Evolutionary conservation across 2,888 invertebrate species (phyloP).

Genomic region (Drosophila nr. fundita): DNA sequence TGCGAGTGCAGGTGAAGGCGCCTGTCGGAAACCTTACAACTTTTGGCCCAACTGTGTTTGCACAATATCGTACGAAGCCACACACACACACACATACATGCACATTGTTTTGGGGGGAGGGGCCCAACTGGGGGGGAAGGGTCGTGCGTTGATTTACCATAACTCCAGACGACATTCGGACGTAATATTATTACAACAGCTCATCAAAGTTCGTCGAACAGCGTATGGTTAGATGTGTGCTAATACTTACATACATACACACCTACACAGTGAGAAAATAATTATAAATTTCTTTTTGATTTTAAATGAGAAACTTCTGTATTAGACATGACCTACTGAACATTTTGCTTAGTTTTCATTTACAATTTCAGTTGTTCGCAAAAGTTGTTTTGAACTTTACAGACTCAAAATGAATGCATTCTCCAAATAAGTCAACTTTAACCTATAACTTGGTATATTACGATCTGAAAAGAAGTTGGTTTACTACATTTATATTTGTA

Average conservation of each 20-base stretch:
- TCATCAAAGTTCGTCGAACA: slow-evolving; percentile 67
- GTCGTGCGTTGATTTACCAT: slow-evolving; percentile 58
- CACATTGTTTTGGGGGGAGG: background rate
- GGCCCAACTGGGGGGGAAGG: background rate
- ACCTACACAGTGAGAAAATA: slow-evolving; percentile 8
- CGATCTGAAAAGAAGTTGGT: background rate
- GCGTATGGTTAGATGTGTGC: slow-evolving; percentile 44
- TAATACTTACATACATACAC: slow-evolving; percentile 1
- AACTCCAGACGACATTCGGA: slow-evolving; percentile 73
- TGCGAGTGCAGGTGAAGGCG: slow-evolving; percentile 58
- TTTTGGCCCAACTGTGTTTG: slow-evolving; percentile 70
- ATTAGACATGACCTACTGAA: background rate
- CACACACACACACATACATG: slow-evolving; percentile 13
- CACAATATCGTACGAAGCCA: slow-evolving; percentile 53
- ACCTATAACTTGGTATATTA: background rate
- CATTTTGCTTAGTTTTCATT: background rate
- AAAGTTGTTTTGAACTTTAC: background rate
- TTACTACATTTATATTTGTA: background rate
- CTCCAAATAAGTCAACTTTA: background rate
- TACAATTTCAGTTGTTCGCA: background rate
- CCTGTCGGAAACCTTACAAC: slow-evolving; percentile 75
- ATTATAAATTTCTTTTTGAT: background rate
- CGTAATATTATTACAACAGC: slow-evolving; percentile 77
- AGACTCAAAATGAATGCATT: background rate
- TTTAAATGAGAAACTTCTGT: background rate